These are phyloP conservation scores for Drosophila birchii DNA, from an alignment of 2,888 invertebrate genomes.

Conservation along the genomic window DNA sequence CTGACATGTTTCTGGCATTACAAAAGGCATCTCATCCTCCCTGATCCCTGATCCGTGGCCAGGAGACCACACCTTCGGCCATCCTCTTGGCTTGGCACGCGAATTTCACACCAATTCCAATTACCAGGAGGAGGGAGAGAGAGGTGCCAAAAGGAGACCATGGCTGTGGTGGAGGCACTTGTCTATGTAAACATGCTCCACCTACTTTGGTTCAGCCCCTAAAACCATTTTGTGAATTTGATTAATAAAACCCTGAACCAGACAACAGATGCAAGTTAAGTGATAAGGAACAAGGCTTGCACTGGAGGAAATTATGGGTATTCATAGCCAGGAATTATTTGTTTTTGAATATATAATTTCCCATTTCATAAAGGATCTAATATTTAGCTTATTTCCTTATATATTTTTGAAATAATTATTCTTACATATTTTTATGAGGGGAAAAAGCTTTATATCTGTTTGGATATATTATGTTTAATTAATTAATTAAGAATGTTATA, in stretches of 20 bases:
- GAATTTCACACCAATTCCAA: constrained; percentile 80
- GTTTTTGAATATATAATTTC: too few species aligned
- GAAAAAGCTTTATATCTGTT: not conserved
- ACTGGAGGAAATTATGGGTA: not conserved
- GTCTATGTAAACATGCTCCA: constrained; percentile 79
- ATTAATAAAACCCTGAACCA: constrained; percentile 83
- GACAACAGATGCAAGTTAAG: constrained; percentile 70
- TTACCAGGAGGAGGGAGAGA: constrained; percentile 50
- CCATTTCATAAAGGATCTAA: too few species aligned
- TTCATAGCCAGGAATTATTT: too few species aligned
- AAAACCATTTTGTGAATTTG: constrained; percentile 81
- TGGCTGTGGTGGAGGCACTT: constrained; percentile 49
- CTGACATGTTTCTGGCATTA: constrained; percentile 83
- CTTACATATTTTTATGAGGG: not conserved
- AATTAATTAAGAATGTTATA: not conserved
- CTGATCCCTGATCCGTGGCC: constrained; percentile 21
- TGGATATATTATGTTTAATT: not conserved
- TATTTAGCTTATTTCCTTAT: too few species aligned
- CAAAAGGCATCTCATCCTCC: constrained; percentile 66
- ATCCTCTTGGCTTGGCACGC: constrained; percentile 61
- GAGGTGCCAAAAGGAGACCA: constrained; percentile 33
- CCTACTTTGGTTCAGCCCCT: constrained; percentile 75
- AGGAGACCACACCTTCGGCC: constrained; percentile 42
- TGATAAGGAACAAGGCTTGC: constrained; percentile 68
- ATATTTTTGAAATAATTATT: too few species aligned